phyloP scores from a whole-genome alignment of 64 coral and sea anemone genomes.

The Pachyseris speciosa region DNA sequence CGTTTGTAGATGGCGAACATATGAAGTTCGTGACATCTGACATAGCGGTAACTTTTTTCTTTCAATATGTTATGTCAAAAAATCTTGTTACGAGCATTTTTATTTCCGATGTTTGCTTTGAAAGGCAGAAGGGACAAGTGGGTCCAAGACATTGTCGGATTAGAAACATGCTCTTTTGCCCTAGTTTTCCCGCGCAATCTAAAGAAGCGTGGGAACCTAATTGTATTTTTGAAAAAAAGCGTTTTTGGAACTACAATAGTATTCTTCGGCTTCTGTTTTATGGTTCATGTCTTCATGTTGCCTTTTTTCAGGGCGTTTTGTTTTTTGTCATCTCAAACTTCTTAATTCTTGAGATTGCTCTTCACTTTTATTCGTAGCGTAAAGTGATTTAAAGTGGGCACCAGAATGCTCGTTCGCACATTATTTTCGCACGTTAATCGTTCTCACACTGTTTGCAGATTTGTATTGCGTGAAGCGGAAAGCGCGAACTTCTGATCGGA shows the following conservation, averaged over 20 bases:
- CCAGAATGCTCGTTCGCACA: neutral
- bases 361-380: neutral
- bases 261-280: neutral
- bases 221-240: neutral
- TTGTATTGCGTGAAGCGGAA: neutral
- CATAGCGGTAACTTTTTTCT: neutral
- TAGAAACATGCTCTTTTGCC: neutral
- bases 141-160: no score
- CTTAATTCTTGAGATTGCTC: neutral
- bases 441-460: neutral
- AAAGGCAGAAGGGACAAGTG: neutral
- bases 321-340: neutral
- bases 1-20: neutral
- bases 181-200: neutral
- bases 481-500: no score
- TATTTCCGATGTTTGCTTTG: conserved; percentile 18
- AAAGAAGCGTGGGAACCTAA: neutral
- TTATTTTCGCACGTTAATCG: neutral
- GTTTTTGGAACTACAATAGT: neutral
- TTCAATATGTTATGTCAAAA: conserved; percentile 21
- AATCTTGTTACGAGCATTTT: neutral
- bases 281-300: neutral
- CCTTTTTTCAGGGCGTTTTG: neutral
- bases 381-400: neutral
- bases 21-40: conserved; percentile 26